phyloP scores from a whole-genome alignment of 2,888 invertebrate species.

The Dicyrtoma fusca region DNA sequence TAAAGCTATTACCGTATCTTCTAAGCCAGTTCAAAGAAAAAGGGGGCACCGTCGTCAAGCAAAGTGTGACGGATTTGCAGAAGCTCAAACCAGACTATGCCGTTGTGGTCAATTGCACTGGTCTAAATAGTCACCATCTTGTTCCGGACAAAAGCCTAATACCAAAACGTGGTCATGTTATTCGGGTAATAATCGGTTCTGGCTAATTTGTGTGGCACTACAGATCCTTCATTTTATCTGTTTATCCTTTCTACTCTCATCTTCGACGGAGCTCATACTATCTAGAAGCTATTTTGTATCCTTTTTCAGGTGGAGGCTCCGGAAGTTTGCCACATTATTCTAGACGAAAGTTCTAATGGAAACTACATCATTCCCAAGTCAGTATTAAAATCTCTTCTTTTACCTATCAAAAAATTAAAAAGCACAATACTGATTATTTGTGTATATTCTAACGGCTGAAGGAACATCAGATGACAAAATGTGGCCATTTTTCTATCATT shows the following conservation, averaged over 20 bases:
- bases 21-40: conserved; percentile 66
- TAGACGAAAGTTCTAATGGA: conserved; percentile 66
- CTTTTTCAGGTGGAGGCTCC: conserved; percentile 72
- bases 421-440: no score
- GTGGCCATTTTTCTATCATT: no score
- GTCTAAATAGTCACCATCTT: conserved; percentile 69
- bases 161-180: conserved; percentile 77
- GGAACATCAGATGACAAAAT: no score
- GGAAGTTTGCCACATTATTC: conserved; percentile 67
- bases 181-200: conserved; percentile 64
- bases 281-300: no score
- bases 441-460: no score
- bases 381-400: conserved; percentile 56
- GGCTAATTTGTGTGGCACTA: no score
- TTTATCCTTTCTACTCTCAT: no score
- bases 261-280: no score
- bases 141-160: conserved; percentile 66
- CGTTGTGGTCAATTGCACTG: conserved; percentile 79
- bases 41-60: conserved; percentile 66
- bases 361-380: conserved; percentile 81
- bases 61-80: conserved; percentile 64
- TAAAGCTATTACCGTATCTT: conserved; percentile 70
- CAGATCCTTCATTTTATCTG: no score
- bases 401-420: neutral
- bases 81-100: conserved; percentile 65